phyloP scores from a whole-genome alignment of 2,797 vertebrate species.

The Bovichtus variegatus region DNA sequence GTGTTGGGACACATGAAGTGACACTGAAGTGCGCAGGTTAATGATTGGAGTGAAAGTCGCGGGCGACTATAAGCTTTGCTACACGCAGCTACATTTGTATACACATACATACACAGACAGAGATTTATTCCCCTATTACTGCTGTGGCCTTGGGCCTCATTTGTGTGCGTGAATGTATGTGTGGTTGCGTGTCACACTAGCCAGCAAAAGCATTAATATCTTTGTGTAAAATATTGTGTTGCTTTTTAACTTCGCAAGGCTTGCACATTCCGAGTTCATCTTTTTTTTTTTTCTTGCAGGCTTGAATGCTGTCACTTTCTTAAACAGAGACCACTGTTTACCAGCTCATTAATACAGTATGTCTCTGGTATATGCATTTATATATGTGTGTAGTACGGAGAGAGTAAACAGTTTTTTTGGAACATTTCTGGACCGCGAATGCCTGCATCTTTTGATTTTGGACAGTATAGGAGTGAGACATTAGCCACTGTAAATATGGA shows the following conservation, averaged over 20 bases:
- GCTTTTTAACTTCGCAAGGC: conserved; percentile 30
- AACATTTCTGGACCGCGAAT: conserved; percentile 1
- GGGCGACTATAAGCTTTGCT: conserved; percentile 33
- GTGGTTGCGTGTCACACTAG: background rate
- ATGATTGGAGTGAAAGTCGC: conserved; percentile 43
- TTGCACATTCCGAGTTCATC: background rate
- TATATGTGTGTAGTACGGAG: background rate
- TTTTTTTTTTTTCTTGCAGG: conserved; percentile 7
- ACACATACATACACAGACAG: conserved; percentile 11
- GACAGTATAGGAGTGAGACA: background rate
- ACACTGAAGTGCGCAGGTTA: conserved; percentile 48
- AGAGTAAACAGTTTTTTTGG: background rate
- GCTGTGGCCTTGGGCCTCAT: conserved; percentile 26
- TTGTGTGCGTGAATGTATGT: conserved; percentile 9
- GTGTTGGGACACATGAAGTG: conserved; percentile 24
- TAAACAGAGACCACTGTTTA: conserved; percentile 23
- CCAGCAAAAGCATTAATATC: conserved; percentile 15
- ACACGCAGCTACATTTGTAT: conserved; percentile 40
- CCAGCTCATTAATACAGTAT: conserved; percentile 24
- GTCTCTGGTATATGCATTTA: conserved; percentile 1
- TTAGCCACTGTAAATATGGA: background rate
- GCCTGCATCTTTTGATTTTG: background rate
- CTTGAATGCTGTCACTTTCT: conserved; percentile 12
- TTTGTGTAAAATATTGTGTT: conserved; percentile 14
- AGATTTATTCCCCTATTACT: conserved; percentile 43